phyloP scores from a whole-genome alignment of 2,797 vertebrate genomes.

The Momotus momota region DNA sequence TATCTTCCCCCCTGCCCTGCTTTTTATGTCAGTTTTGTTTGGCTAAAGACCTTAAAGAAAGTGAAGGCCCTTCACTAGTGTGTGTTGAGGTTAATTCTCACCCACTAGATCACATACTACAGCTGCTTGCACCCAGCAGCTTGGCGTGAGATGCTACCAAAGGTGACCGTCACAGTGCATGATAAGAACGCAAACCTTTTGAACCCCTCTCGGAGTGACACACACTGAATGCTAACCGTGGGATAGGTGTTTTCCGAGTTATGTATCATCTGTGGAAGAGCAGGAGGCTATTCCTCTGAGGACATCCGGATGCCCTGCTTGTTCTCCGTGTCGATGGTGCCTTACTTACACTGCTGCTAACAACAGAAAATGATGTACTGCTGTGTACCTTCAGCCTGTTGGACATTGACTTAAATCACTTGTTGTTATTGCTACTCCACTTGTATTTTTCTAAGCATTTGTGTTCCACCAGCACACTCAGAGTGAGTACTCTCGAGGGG shows the following conservation, averaged over 20 bases:
- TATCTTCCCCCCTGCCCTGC: background rate
- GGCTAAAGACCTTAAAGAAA: background rate
- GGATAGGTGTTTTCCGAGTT: background rate
- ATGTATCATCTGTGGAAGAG: accelerated
- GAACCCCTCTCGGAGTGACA: background rate
- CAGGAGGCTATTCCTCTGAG: background rate
- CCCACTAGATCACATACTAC: background rate
- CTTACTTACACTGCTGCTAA: background rate
- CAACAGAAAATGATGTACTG: background rate
- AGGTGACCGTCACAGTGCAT: background rate
- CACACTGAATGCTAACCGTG: accelerated
- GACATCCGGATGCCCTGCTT: background rate
- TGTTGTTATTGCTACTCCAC: slow-evolving; percentile 1
- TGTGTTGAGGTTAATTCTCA: background rate
- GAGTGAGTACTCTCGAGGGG: slow-evolving; percentile 32
- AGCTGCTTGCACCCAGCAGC: background rate
- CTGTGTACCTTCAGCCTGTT: background rate
- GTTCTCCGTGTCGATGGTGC: background rate
- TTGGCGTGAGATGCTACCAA: background rate
- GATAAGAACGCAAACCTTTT: background rate
- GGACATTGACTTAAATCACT: background rate
- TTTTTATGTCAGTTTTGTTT: background rate
- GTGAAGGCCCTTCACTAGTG: accelerated
- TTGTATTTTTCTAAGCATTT: slow-evolving; percentile 48
- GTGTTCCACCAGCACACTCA: slow-evolving; percentile 23